Base-by-base conservation (phyloP, 2,888 invertebrate genomes). In the Tachina fera region DNA sequence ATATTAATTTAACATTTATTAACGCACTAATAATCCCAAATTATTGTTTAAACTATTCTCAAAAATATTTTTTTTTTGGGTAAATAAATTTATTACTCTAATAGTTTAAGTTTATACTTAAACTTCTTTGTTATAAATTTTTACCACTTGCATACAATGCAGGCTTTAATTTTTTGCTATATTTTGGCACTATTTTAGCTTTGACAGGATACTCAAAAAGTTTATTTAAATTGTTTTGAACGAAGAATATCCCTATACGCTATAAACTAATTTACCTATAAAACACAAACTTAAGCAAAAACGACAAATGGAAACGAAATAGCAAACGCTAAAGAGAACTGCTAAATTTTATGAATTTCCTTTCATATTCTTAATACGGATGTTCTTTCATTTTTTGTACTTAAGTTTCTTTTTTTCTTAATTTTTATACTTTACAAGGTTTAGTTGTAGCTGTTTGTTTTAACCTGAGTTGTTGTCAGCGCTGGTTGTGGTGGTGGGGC, bases 361-460 rank as follows among this genome's bases (percentile, higher is more conserved):
- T 78, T 78, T 81, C 53, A 56, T 53, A 87, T 82, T 61, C 79
- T 82, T 87, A 75, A 87, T 56, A 71, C 78, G 77, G 81, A 74
- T 77, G 63, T 86, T 58, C 79, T 60, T 83, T 83, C 41, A 80
- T 58, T 83, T 85, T 65, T 77, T 70, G 31, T 74, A 58, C 60
- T 86, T 70, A 63, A 76, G 78, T 83, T 31, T 5, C 82, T 85
- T 85, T 82, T n/a, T 1, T 70, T 49, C 49, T 53, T 75, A 5
- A 6, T 31, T 31, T 31, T 31, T 4, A 43, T 74, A n/a, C 5
- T 56, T 47, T 47, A 13, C 14, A 1, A 22, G 53, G 14, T 43
- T 31, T 14, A 16, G 43, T 6, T 58, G 22, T 11, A 49, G 51
- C 9, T 51, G 16, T 22, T 78, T 70, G 22, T 47, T 72, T 60